Percentiles rank a stretch among this genome's conserved stretches.
Conservation (phyloP, 2,113 vertebrate genomes). For the Ictalurus punctatus region DNA sequence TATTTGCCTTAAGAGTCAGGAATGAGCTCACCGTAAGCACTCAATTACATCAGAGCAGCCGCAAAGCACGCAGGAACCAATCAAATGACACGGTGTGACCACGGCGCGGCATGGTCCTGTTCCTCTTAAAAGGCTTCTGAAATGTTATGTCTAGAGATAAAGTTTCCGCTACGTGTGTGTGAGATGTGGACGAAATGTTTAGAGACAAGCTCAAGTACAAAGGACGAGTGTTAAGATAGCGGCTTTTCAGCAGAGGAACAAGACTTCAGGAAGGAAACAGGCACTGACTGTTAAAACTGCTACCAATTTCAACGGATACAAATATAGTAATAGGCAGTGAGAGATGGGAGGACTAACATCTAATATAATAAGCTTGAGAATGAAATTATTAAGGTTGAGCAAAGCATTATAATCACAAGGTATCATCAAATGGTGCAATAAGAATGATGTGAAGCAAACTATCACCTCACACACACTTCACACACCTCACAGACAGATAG, state of each 20-base stretch:
- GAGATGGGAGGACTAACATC: neutral
- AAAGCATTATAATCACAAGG: neutral
- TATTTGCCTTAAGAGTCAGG: conserved; percentile 38
- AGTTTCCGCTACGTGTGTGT: conserved; percentile 45
- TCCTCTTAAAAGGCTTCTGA: conserved; percentile 20
- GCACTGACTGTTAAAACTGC: neutral
- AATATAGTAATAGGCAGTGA: neutral
- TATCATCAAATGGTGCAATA: neutral
- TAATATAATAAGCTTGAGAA: neutral
- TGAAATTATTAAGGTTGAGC: neutral
- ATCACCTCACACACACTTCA: neutral
- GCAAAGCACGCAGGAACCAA: neutral
- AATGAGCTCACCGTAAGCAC: conserved; percentile 33
- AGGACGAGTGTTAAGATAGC: conserved; percentile 20
- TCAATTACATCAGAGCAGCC: conserved; percentile 34
- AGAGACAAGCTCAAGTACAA: conserved; percentile 27
- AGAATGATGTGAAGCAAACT: neutral
- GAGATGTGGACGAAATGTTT: conserved; percentile 22
- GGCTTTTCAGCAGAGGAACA: conserved; percentile 37
- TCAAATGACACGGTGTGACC: neutral
- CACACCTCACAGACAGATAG: neutral
- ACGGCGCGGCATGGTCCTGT: neutral
- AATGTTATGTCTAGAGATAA: conserved; percentile 51
- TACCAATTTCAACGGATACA: neutral
- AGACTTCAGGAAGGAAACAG: neutral